Base-by-base conservation (phyloP, 2,113 vertebrate species). In the Gobiocypris rarus region DNA sequence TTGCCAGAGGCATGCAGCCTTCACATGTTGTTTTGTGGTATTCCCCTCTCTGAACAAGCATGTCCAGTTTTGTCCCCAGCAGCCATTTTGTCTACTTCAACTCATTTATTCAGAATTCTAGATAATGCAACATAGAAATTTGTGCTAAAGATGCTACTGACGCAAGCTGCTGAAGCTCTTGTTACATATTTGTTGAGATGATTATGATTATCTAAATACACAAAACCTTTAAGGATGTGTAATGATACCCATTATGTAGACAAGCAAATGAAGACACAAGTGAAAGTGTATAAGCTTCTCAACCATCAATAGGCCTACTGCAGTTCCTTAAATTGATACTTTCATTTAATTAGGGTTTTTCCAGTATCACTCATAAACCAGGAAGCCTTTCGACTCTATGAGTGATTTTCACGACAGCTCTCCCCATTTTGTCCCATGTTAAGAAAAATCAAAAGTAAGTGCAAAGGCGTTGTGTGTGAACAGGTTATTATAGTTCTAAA, bases 21-120 rank as follows among this genome's bases (percentile, higher is more conserved):
- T 48, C 13, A 41, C 14, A 22, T 67, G 45, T 50, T 80, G 45
- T 80, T 63, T 28, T 13, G n/a, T 24, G 41, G 82, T 22, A 70
- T 82, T 69, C 38, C 80, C 61, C 79, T 71, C 11, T 67, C 28
- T 11, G 11, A 63, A 80, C 81, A 69, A 65, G 85, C 10, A 52
- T 11, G 15, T 75, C 81, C 48, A 74, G 81, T 83, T 86, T 80
- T 70, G 28, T 52, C 65, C 10, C 10, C 43, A 43, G 26, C 3
- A 38, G 43, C 2, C 15, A 28, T 9, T 26, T 50, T 74, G 0
- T 48, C 6, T n/a, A 3, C 11, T 4, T 61, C 56, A 17, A 26
- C 9, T 31, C 0, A 13, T 58, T n/a, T 14, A 41, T 2, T 14
- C 11, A 24, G 38, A 22, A 9, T 38, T 19, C 5, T 59, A 41